Base-by-base conservation (phyloP, 2,888 invertebrate genomes). In the Bhutanitis thaidina region DNA sequence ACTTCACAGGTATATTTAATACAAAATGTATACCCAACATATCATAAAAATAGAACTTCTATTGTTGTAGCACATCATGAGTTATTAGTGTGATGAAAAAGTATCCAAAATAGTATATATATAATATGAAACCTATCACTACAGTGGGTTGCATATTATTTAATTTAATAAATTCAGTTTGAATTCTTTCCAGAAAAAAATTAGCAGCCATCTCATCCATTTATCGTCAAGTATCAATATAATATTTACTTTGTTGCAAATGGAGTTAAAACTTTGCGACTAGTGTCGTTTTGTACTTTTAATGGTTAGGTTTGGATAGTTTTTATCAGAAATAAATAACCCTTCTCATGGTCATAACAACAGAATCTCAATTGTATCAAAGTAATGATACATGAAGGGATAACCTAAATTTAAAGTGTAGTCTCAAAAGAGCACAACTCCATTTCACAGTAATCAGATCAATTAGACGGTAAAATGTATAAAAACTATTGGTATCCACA, bases 1-100 rank as follows among this genome's bases (percentile, higher is more conserved):
- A 89, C 88, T 82, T 84, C 71, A 77, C 82, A 84, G 88, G 86
- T 88, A 86, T 78, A 76, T 78, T 84, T 71, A 80, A 85, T 83
- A 86, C 80, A 77, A 62, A 75, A 65, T 65, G 82, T 85, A 83
- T 83, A 14, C 68, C 3, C 20, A 20, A 20, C 20, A 20, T 20
- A 20, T 3, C 20, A 20, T 20, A 20, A 20, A 20, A 20, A 20
- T 20, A 20, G 20, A 5, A 20, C 5, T 20, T 20, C 20, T 20
- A 20, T 20, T 20, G 20, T 20, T 20, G 20, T 5, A 3, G 20
- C 20, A 20, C 5, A 5, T 5, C 20, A 69, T 74, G 36, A 9
- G 13, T 20, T 20, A 20, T 20, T 20, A 2, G 36, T 48, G 39
- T 34, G 35, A 41, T 48, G 16, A 51, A 51, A 52, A 47, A 43